These are phyloP conservation scores for Pecten maximus DNA, from an alignment of 2,888 invertebrate genomes.

Conservation along the genomic window DNA sequence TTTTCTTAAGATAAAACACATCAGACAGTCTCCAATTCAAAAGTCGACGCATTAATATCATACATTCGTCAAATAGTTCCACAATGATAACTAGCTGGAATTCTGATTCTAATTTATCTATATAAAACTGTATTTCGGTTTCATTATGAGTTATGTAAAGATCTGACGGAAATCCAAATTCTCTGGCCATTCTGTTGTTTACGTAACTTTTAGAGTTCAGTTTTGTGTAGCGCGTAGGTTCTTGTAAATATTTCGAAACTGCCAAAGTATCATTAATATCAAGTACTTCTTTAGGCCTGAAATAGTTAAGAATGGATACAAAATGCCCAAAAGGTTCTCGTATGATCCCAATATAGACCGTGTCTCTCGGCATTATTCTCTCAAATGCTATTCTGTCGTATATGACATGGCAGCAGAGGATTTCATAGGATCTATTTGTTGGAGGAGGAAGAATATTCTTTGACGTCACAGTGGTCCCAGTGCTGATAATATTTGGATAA, in stretches of 20 bases:
- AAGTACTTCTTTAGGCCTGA: slow-evolving; percentile 57
- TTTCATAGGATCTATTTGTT: slow-evolving; percentile 57
- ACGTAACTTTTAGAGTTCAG: slow-evolving; percentile 39
- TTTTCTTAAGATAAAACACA: slow-evolving; percentile 56
- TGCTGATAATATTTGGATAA: slow-evolving; percentile 56
- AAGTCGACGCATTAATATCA: slow-evolving; percentile 65
- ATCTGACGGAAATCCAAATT: slow-evolving; percentile 61
- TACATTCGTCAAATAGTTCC: slow-evolving; percentile 69
- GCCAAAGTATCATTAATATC: slow-evolving; percentile 52
- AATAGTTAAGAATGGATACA: slow-evolving; percentile 63
- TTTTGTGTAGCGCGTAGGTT: slow-evolving; percentile 51
- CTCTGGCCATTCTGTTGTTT: slow-evolving; percentile 61
- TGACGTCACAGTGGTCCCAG: slow-evolving; percentile 49
- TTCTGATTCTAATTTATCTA: slow-evolving; percentile 60
- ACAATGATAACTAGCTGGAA: slow-evolving; percentile 67
- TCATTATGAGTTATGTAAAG: slow-evolving; percentile 53
- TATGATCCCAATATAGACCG: slow-evolving; percentile 61
- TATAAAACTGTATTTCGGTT: slow-evolving; percentile 55
- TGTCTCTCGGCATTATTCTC: slow-evolving; percentile 56
- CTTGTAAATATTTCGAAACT: slow-evolving; percentile 55
- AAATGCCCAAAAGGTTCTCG: slow-evolving; percentile 63
- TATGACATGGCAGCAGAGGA: slow-evolving; percentile 63
- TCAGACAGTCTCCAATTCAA: slow-evolving; percentile 64
- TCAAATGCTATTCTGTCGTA: slow-evolving; percentile 58
- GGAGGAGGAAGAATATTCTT: slow-evolving; percentile 55